A percentile compares a stretch with the other conserved stretches of the same genome.
phyloP scores from a whole-genome alignment of 2,113 vertebrate genomes.

The Pelodiscus sinensis region DNA sequence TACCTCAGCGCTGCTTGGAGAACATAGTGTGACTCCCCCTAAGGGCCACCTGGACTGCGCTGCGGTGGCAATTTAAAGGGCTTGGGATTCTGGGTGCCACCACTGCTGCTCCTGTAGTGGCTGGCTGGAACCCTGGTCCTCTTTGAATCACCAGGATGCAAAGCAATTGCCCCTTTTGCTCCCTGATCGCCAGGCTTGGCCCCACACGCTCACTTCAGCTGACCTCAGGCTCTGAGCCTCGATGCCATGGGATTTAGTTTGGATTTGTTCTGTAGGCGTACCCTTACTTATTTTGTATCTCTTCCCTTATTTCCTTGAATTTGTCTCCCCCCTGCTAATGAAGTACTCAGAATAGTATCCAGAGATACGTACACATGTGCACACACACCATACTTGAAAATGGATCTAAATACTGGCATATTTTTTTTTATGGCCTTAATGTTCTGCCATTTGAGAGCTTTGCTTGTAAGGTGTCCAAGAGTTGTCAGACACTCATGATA shows the following conservation, averaged over 20 bases:
- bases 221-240: not conserved
- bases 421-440: not conserved
- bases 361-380: not conserved
- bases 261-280: not conserved
- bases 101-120: too few relatives aligned
- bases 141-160: too few relatives aligned
- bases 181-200: too few relatives aligned
- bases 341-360: not conserved
- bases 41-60: too few relatives aligned
- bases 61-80: too few relatives aligned
- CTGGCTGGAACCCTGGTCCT: too few relatives aligned
- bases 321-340: not conserved
- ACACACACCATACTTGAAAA: not conserved
- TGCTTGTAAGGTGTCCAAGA: not conserved
- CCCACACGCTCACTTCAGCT: not conserved
- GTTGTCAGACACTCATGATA: not conserved
- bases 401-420: slow-evolving; percentile 18
- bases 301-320: slow-evolving; percentile 32
- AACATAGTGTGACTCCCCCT: too few relatives aligned
- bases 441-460: not conserved
- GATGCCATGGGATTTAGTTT: not conserved
- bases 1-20: too few relatives aligned
- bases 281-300: not conserved
- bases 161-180: too few relatives aligned
- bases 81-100: too few relatives aligned